Base-by-base conservation (phyloP, 2,113 vertebrate genomes). In the Asarcornis scutulata region DNA sequence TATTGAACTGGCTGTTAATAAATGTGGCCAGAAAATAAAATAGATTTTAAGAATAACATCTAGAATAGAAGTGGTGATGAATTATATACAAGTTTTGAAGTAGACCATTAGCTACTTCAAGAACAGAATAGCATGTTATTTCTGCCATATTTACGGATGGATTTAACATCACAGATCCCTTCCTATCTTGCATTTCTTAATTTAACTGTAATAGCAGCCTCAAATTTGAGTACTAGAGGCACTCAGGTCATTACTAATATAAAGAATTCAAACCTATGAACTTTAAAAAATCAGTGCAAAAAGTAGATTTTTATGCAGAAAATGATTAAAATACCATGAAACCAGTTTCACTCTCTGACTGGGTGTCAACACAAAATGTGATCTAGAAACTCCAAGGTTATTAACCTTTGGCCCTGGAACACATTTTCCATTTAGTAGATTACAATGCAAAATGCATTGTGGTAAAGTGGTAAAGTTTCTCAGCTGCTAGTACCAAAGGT, bases 91-190 rank as follows among this genome's bases (percentile, higher is more conserved):
- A 64, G 1, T 60, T 69, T 85, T 64, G 8, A 85, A 56, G 15
- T 13, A 6, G 13, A 64, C 2, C 0, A 66, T 68, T 89, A 60
- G 53, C 8, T 91, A n/a, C 5, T 20, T 0, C 40, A n/a, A 21
- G 11, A 80, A 34, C 0, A 56, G 60, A 15, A 8, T 7, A 48
- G 3, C 11, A 48, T 27, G 6, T 13, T n/a, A 31, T 38, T 86
- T 13, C 11, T 53, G 4, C 14, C 27, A 22, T 48, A 21, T 48
- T 48, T 92, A 17, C 7, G 71, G 4, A 14, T 56, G 26, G 36
- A 64, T 34, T 40, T 64, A 38, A 40, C 26, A 11, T 18, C 53
- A 42, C 2, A 16, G 36, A 60, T 15, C 10, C 4, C 3, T 44
- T 84, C 48, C 5, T 25, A 2, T 26, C 16, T 56, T 77, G 7